Percentiles rank a stretch among this genome's conserved stretches.
Conservation (phyloP, 2,113 vertebrate species). For the Scartelaos histophorus region DNA sequence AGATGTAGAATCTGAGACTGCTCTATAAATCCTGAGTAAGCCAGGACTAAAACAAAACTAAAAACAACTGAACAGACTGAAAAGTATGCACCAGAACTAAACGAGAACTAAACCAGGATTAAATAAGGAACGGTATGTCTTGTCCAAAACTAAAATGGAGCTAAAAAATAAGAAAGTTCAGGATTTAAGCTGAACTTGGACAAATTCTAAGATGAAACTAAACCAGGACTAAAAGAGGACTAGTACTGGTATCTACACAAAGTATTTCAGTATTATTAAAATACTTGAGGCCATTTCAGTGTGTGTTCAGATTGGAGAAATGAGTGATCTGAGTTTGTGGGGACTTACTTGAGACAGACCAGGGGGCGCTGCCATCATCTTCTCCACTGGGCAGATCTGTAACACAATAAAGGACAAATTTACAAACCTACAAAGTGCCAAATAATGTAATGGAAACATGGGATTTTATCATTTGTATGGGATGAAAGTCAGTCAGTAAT, state of each 20-base stretch:
- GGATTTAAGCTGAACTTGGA: too few species aligned
- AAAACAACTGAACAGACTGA: too few species aligned
- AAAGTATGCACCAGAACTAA: too few species aligned
- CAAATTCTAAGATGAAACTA: neutral
- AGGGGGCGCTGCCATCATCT: constrained; percentile 76
- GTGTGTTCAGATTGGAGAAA: constrained; percentile 14
- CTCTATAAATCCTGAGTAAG: too few species aligned
- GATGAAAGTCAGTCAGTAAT: neutral
- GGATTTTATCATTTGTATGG: neutral
- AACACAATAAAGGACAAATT: constrained; percentile 2
- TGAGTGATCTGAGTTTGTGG: constrained; percentile 26
- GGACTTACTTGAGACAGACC: constrained; percentile 65
- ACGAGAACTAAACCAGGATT: too few species aligned
- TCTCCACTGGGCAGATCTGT: constrained; percentile 76
- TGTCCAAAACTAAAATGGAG: neutral
- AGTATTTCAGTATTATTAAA: too few species aligned
- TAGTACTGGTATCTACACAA: neutral
- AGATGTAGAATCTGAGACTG: too few species aligned
- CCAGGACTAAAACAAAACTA: too few species aligned
- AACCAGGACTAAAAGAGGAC: neutral
- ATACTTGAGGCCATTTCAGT: neutral
- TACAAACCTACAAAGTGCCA: neutral
- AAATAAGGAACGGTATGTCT: too few species aligned
- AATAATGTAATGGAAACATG: neutral
- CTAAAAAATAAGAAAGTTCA: neutral